Conservation (phyloP, 1,140 invertebrate species). For the Ips nitidus region DNA sequence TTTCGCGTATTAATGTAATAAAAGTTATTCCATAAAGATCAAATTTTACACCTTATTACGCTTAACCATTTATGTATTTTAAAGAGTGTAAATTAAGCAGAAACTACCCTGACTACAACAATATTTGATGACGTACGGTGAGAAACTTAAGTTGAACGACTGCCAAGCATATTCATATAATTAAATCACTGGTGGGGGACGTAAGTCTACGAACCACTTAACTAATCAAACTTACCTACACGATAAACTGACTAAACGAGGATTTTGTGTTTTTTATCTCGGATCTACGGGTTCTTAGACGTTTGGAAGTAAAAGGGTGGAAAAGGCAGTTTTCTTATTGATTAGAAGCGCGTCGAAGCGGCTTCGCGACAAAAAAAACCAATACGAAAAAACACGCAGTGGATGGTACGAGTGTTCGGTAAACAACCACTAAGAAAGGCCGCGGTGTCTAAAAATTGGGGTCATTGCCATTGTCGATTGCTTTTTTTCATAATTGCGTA, state of each 20-base stretch:
- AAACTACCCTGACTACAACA: no score
- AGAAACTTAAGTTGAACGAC: slow-evolving; percentile 6
- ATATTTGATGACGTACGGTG: no score
- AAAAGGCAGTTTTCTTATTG: slow-evolving; percentile 16
- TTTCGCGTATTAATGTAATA: no score
- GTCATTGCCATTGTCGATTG: slow-evolving; percentile 16
- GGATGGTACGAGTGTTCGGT: slow-evolving; percentile 2
- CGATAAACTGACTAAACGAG: no score
- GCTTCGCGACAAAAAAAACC: background rate
- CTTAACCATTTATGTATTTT: no score
- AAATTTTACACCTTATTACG: no score
- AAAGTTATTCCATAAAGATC: no score
- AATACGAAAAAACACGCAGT: background rate
- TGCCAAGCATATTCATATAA: slow-evolving; percentile 20
- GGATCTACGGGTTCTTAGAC: background rate
- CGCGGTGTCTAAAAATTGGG: slow-evolving; percentile 17
- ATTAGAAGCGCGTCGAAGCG: background rate
- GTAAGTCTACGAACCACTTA: slow-evolving; percentile 19
- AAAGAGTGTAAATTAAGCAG: no score
- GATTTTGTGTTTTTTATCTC: no score
- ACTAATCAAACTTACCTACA: slow-evolving; percentile 10
- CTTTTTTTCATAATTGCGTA: slow-evolving; percentile 2
- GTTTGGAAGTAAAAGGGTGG: slow-evolving; percentile 11
- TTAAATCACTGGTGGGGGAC: slow-evolving; percentile 25
- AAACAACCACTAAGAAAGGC: slow-evolving; percentile 32